phyloP scores from a whole-genome alignment of 1,140 invertebrate genomes.

The Drosophila prosaltans region DNA sequence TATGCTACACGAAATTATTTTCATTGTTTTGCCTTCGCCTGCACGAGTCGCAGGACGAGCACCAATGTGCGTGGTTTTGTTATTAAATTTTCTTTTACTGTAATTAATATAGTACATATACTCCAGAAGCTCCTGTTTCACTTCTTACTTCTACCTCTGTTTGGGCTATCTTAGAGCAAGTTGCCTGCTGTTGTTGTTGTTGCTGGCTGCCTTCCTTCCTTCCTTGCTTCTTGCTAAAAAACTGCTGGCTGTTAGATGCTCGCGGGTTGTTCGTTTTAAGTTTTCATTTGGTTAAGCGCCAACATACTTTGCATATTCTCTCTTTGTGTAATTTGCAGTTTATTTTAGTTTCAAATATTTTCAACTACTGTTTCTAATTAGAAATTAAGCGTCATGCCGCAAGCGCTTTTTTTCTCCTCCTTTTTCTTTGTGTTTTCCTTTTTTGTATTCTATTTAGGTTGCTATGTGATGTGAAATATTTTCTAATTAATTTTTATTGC shows the following conservation, averaged over 20 bases:
- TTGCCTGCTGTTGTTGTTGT: conserved; percentile 10
- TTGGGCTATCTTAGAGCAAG: too few relatives aligned
- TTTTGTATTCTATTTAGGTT: conserved; percentile 34
- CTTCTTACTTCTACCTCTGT: neutral
- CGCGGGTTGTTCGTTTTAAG: conserved; percentile 42
- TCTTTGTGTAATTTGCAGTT: conserved; percentile 63
- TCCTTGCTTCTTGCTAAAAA: neutral
- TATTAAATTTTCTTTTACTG: conserved; percentile 33
- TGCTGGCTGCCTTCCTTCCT: neutral
- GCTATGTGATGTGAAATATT: conserved; percentile 57
- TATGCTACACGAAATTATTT: conserved; percentile 74
- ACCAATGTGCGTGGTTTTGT: conserved; percentile 25
- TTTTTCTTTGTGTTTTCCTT: conserved; percentile 20
- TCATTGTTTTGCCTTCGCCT: conserved; percentile 67
- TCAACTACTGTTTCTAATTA: conserved; percentile 47
- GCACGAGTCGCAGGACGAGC: conserved; percentile 27
- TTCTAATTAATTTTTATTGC: conserved; percentile 69
- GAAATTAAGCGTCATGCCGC: conserved; percentile 53
- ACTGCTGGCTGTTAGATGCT: neutral
- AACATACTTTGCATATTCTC: conserved; percentile 60
- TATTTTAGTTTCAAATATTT: conserved; percentile 40
- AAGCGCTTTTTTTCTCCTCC: conserved; percentile 39
- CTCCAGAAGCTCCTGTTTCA: conserved; percentile 10
- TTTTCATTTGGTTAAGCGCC: conserved; percentile 46
- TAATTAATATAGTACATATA: conserved; percentile 8